Base-by-base conservation (phyloP, 2,888 invertebrate species). In the Ptychoptera albimana region DNA sequence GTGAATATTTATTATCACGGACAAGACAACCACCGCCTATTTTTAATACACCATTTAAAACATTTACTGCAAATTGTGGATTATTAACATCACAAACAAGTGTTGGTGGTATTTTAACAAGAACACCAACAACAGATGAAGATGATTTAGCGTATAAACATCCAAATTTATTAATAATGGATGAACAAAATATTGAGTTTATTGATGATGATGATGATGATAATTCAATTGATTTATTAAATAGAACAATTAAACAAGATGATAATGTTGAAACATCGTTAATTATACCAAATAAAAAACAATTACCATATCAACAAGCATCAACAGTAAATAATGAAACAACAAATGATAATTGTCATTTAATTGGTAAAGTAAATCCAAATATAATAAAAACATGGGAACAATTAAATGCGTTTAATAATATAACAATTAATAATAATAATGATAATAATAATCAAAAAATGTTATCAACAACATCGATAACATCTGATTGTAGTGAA, bases 131-230 rank as follows among this genome's bases (percentile, higher is more conserved):
- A n/a, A 8, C 32, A 10, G 44, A 41, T 14, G 46, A 50, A 37
- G 47, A 54, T 13, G 53, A 56, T 8, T 55, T 60, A 23, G 60
- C 60, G 8, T 64, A 63, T 57, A 59, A 60, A 32, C 59, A 61
- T 44, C 64, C 68, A 2, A 61, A 59, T 32, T 63, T 66, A 55
- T 58, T 69, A 16, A 62, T 67, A 2, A 54, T 16, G 3, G 37
- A 36, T 34, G 42, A 37, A 40, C 13, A 37, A 14, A 13, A 39
- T 29, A 23, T 34, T 34, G 40, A 40, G 16, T n/a, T 12, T 7
- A 34, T 29, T 29, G 37, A 42, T 11, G 35, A 45, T n/a, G 39
- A 42, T 35, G 11, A 13, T 10, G 41, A 41, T 11, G 37, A 35
- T 35, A 42, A 45, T 30, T 23, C 23, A 23, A 23, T 23, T 23